Conservation (phyloP, 1,140 invertebrate genomes). For the Eumaeus atala region DNA sequence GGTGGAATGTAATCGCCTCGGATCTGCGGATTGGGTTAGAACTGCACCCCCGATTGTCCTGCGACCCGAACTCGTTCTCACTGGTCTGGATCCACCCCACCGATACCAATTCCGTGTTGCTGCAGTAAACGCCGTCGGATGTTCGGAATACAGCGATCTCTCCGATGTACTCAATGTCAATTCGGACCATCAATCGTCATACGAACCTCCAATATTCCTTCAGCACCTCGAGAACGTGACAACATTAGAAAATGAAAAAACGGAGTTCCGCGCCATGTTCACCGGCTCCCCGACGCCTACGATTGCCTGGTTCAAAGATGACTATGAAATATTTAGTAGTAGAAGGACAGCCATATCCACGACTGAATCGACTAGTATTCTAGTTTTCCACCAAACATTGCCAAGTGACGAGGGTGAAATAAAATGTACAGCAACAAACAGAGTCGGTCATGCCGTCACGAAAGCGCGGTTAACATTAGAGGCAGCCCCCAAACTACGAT, state of each 20-base stretch:
- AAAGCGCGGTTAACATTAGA: constrained; percentile 83
- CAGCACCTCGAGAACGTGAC: constrained; percentile 79
- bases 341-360: constrained; percentile 84
- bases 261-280: constrained; percentile 88
- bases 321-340: constrained; percentile 89
- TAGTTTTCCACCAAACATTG: constrained; percentile 87
- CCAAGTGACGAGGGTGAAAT: constrained; percentile 90
- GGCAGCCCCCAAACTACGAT: constrained; percentile 85
- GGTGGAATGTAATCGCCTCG: constrained; percentile 86
- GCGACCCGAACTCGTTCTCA: constrained; percentile 82
- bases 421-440: constrained; percentile 90
- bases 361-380: constrained; percentile 83
- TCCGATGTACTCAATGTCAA: constrained; percentile 87
- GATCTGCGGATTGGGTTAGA: constrained; percentile 84
- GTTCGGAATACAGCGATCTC: constrained; percentile 84
- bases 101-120: constrained; percentile 92
- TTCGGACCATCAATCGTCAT: constrained; percentile 76
- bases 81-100: constrained; percentile 88
- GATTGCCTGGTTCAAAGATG: constrained; percentile 95
- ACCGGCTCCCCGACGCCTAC: constrained; percentile 88
- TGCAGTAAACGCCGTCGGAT: constrained; percentile 89
- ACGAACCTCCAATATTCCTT: constrained; percentile 81
- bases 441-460: constrained; percentile 84
- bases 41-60: constrained; percentile 81
- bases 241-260: constrained; percentile 86